These are phyloP conservation scores for Anadara kagoshimensis DNA, from an alignment of 1,140 invertebrate species.

Conservation along the genomic window DNA sequence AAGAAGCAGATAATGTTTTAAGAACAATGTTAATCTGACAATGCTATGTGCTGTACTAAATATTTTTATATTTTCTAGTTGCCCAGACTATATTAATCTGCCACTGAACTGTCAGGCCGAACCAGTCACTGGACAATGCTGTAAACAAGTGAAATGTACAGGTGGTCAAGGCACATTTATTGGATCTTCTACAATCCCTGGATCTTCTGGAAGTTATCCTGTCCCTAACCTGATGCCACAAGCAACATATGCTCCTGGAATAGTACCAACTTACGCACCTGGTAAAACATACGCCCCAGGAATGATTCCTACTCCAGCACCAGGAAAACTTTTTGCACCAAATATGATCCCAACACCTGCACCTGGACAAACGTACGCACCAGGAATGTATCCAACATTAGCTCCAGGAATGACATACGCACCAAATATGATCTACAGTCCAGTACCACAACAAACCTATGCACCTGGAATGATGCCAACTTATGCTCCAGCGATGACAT, in stretches of 20 bases:
- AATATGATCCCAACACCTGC: neutral
- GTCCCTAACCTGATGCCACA: conserved; percentile 25
- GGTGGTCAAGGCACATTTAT: conserved; percentile 47
- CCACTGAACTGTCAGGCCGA: conserved; percentile 52
- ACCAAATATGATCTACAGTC: neutral
- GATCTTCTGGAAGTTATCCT: conserved; percentile 30
- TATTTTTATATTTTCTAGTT: too few relatives aligned
- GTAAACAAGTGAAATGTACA: conserved; percentile 52
- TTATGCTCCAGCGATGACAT: too few relatives aligned
- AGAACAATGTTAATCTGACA: too few relatives aligned
- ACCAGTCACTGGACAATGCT: conserved; percentile 56
- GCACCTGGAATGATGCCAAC: neutral
- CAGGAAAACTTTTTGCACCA: too few relatives aligned
- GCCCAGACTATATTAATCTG: conserved; percentile 58
- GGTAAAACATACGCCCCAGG: conserved; percentile 9
- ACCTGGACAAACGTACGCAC: conserved; percentile 2
- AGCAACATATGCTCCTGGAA: conserved; percentile 13
- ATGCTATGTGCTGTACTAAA: too few relatives aligned
- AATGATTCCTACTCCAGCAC: neutral
- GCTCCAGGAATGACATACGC: neutral
- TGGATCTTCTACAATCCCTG: conserved; percentile 47
- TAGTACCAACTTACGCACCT: conserved; percentile 4
- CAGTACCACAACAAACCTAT: neutral
- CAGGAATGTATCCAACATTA: neutral
- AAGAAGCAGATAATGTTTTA: too few relatives aligned